phyloP scores from a whole-genome alignment of 2,113 vertebrate species.

The Nibea coibor region DNA sequence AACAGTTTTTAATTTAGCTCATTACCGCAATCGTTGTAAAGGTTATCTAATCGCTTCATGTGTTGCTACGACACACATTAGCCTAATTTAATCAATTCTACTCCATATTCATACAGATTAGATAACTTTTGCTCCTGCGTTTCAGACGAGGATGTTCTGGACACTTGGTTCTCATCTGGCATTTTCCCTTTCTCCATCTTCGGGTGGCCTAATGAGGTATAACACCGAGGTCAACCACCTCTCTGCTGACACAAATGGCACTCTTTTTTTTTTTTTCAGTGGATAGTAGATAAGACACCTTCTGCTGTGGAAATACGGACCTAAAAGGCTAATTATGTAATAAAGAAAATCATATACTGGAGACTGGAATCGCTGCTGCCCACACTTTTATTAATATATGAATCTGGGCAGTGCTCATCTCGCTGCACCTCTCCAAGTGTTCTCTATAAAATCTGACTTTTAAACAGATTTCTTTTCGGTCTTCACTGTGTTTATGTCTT shows the following conservation, averaged over 20 bases:
- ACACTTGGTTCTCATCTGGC: conserved; percentile 94
- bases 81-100: conserved; percentile 18
- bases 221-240: conserved; percentile 37
- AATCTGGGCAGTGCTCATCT: neutral
- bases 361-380: no score
- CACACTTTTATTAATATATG: neutral
- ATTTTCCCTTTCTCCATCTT: conserved; percentile 93
- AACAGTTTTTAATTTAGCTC: conserved; percentile 17
- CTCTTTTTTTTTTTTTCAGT: neutral
- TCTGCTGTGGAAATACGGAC: neutral
- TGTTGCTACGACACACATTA: neutral
- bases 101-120: conserved; percentile 37
- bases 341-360: neutral
- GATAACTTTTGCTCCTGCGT: conserved; percentile 35
- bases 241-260: conserved; percentile 22
- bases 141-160: conserved; percentile 89
- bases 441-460: conserved; percentile 7
- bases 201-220: conserved; percentile 91
- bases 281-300: neutral
- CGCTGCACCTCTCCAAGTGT: neutral
- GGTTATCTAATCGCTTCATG: conserved; percentile 24
- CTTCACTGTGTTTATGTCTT: neutral
- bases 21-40: neutral
- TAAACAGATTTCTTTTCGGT: neutral
- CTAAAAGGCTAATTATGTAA: neutral